Conservation (phyloP, 2,113 vertebrate species). For the Grammomys dolichurus region DNA sequence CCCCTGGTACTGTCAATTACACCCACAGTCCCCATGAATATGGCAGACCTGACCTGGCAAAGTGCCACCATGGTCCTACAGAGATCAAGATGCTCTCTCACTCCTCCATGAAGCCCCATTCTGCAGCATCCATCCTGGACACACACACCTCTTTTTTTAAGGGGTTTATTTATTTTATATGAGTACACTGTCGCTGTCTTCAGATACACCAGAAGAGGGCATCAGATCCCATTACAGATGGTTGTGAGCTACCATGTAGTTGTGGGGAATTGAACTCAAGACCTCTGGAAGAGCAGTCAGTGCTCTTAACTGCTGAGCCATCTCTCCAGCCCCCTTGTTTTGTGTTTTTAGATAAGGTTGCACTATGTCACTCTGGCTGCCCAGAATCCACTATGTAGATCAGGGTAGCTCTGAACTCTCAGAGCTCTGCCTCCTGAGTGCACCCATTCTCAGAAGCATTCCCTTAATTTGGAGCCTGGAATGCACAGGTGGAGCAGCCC, state of each 20-base stretch:
- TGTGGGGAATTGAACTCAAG: too few relatives aligned
- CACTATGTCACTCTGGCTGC: background rate
- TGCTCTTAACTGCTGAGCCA: too few relatives aligned
- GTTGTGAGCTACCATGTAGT: too few relatives aligned
- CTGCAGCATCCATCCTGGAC: background rate
- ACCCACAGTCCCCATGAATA: background rate
- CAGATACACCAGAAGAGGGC: too few relatives aligned
- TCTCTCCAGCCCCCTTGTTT: background rate
- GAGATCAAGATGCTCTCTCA: background rate
- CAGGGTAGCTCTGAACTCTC: background rate
- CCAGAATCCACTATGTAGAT: background rate
- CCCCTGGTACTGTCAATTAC: background rate
- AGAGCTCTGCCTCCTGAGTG: background rate
- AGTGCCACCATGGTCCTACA: background rate
- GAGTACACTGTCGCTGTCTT: too few relatives aligned
- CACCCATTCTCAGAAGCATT: background rate
- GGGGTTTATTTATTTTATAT: too few relatives aligned
- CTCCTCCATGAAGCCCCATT: background rate
- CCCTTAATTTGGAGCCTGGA: background rate
- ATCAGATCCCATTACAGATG: too few relatives aligned
- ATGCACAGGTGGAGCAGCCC: background rate
- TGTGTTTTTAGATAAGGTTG: background rate
- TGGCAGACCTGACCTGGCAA: background rate
- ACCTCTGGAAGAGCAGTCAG: too few relatives aligned
- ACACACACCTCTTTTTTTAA: rapidly evolving